Conservation (phyloP, 2,888 invertebrate species). For the Tetramorium bicarinatum region DNA sequence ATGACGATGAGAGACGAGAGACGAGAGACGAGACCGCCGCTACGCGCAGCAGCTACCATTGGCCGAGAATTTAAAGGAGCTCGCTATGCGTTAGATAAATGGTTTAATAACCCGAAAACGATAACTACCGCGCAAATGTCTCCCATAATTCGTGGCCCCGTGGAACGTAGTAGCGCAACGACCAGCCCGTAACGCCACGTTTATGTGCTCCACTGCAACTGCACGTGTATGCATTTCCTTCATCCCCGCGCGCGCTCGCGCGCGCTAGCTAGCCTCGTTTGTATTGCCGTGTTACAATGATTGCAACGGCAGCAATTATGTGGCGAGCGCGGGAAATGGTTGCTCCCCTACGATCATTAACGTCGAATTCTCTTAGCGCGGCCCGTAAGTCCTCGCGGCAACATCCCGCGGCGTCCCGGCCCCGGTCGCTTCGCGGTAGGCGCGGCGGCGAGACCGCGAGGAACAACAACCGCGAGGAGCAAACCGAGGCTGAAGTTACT, state of each 20-base stretch:
- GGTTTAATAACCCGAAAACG: slow-evolving; percentile 58
- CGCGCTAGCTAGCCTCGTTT: background rate
- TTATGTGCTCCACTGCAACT: slow-evolving; percentile 26
- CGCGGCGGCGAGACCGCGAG: slow-evolving; percentile 20
- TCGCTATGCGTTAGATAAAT: slow-evolving; percentile 49
- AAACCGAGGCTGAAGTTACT: slow-evolving; percentile 30
- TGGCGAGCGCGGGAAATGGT: slow-evolving; percentile 19
- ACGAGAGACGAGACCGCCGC: slow-evolving; percentile 2
- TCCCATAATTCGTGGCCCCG: slow-evolving; percentile 44
- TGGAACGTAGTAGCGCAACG: slow-evolving; percentile 31
- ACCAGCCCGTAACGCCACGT: slow-evolving; percentile 32
- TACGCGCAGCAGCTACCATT: slow-evolving; percentile 3
- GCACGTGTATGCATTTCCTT: slow-evolving; percentile 34
- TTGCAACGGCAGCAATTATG: slow-evolving; percentile 51
- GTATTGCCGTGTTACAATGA: slow-evolving; percentile 35
- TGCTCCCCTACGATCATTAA: slow-evolving; percentile 39
- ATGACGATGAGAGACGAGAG: slow-evolving; percentile 21
- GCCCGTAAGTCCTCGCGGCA: slow-evolving; percentile 9
- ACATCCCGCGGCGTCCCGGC: background rate
- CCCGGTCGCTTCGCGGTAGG: background rate
- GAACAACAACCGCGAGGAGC: slow-evolving; percentile 16
- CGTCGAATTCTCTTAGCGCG: slow-evolving; percentile 44
- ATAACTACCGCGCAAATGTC: slow-evolving; percentile 55
- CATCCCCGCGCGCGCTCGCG: background rate
- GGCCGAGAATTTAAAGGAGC: slow-evolving; percentile 53